Conservation (phyloP, 2,113 vertebrate species). For the Geococcyx californianus region DNA sequence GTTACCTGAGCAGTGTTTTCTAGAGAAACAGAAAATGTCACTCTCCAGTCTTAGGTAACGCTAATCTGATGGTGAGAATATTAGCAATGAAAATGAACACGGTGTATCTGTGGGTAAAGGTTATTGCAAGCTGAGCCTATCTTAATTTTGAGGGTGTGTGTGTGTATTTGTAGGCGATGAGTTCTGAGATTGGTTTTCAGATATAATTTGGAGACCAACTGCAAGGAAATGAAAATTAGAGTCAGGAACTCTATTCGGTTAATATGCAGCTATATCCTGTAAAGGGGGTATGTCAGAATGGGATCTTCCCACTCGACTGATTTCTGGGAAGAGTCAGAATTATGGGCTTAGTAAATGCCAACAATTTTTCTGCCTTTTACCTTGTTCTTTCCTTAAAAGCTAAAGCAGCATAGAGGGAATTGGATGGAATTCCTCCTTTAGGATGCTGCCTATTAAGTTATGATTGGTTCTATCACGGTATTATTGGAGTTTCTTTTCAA, state of each 20-base stretch:
- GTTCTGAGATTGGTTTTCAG: constrained; percentile 28
- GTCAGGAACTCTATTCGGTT: background rate
- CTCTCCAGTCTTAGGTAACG: background rate
- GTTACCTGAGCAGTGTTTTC: background rate
- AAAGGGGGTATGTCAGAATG: background rate
- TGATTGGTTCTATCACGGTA: background rate
- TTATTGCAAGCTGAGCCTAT: constrained; percentile 33
- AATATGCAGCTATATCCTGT: background rate
- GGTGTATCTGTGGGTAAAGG: background rate
- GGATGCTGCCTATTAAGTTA: background rate
- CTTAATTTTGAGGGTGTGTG: constrained; percentile 1
- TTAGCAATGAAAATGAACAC: background rate
- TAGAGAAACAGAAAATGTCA: constrained; percentile 17
- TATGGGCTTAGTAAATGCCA: background rate
- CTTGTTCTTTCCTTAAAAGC: background rate
- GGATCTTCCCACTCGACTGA: background rate
- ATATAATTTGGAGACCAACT: background rate
- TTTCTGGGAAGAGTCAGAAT: background rate
- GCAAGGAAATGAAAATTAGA: background rate
- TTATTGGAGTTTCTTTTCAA: background rate
- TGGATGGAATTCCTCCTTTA: background rate
- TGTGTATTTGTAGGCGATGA: background rate
- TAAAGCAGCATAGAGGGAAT: background rate
- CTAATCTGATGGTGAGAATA: background rate
- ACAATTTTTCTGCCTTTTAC: background rate